phyloP scores from a whole-genome alignment of 2,113 vertebrate species.

The Narcine bancroftii region DNA sequence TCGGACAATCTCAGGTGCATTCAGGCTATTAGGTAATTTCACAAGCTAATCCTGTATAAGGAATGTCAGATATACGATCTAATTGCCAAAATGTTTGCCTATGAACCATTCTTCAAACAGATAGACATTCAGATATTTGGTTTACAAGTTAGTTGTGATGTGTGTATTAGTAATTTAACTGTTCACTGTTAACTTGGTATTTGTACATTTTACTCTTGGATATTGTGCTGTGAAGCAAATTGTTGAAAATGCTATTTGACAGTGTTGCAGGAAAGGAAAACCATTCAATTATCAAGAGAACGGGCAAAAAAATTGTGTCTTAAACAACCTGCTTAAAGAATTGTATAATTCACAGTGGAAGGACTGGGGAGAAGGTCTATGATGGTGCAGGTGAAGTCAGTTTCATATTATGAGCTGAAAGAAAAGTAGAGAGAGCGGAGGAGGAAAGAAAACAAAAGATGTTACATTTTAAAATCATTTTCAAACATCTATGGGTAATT shows the following conservation, averaged over 20 bases:
- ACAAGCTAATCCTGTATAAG: no score
- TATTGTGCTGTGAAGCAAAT: background rate
- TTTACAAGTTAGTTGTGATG: background rate
- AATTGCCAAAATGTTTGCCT: background rate
- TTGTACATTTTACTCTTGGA: background rate
- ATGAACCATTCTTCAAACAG: background rate
- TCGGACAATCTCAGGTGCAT: no score
- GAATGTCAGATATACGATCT: background rate
- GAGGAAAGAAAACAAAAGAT: background rate
- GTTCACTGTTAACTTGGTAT: background rate
- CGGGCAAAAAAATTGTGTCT: background rate
- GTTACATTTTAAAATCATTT: background rate
- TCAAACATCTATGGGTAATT: background rate
- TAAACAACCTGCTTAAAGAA: background rate
- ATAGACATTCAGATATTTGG: background rate
- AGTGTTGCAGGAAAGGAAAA: background rate
- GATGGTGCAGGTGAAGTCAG: background rate
- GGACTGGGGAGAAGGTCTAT: background rate
- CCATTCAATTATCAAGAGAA: no score
- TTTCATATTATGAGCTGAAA: background rate
- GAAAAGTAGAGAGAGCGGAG: background rate
- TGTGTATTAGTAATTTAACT: background rate
- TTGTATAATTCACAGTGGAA: background rate
- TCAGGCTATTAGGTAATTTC: no score
- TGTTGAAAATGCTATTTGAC: background rate